These are phyloP conservation scores for Trachelus tabidus DNA, from an alignment of 2,888 invertebrate genomes.

Conservation along the genomic window DNA sequence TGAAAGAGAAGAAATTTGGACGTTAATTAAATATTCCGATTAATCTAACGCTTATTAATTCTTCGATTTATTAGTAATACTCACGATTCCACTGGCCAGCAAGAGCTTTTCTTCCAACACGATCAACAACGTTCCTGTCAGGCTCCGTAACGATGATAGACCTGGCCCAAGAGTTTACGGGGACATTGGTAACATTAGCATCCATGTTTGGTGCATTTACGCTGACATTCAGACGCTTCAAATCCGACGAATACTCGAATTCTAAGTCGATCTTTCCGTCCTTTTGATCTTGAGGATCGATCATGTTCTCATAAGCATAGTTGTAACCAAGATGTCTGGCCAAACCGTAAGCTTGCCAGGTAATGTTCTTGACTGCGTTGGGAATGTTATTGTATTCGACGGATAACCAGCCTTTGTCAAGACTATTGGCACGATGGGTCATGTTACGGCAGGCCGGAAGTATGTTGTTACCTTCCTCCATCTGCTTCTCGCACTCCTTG, in stretches of 20 bases:
- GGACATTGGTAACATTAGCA: slow-evolving; percentile 65
- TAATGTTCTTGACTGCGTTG: slow-evolving; percentile 62
- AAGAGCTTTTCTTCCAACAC: slow-evolving; percentile 61
- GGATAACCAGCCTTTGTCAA: slow-evolving; percentile 69
- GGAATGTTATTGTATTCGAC: slow-evolving; percentile 70
- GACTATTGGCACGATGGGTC: slow-evolving; percentile 68
- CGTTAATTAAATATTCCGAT: not conserved
- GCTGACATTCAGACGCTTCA: slow-evolving; percentile 67
- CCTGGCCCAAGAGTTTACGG: slow-evolving; percentile 61
- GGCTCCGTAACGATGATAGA: slow-evolving; percentile 68
- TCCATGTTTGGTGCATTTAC: slow-evolving; percentile 65
- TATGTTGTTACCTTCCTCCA: slow-evolving; percentile 70
- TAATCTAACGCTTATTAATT: not conserved
- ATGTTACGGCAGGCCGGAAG: slow-evolving; percentile 71
- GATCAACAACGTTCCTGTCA: slow-evolving; percentile 58
- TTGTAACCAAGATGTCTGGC: slow-evolving; percentile 67
- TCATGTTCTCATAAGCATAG: slow-evolving; percentile 67
- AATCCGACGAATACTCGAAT: slow-evolving; percentile 65
- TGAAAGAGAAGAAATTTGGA: slow-evolving; percentile 32
- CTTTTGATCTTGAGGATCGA: slow-evolving; percentile 55
- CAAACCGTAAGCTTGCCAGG: slow-evolving; percentile 67
- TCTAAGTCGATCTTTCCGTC: slow-evolving; percentile 68
- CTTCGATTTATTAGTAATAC: slow-evolving; percentile 45
- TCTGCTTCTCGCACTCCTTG: slow-evolving; percentile 66
- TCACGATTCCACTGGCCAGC: slow-evolving; percentile 70